These are phyloP conservation scores for Rhamphomyia laevipes DNA, from an alignment of 2,888 invertebrate genomes.

Conservation along the genomic window DNA sequence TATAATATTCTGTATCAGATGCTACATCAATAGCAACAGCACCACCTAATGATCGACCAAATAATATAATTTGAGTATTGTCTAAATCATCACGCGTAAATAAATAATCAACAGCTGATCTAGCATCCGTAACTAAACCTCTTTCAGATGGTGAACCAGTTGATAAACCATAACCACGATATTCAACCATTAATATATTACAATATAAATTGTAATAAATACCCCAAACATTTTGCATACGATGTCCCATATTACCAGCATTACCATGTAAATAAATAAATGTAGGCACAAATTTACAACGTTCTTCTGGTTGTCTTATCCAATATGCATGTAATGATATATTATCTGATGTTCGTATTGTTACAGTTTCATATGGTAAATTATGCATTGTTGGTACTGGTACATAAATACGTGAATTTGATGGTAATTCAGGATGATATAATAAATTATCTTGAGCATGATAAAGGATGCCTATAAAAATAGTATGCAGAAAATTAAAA, in stretches of 20 bases:
- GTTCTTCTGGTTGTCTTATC: slow-evolving; percentile 58
- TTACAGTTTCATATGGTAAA: slow-evolving; percentile 75
- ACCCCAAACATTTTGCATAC: slow-evolving; percentile 77
- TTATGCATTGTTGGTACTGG: slow-evolving; percentile 76
- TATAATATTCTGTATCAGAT: slow-evolving; percentile 59
- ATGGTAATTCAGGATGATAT: slow-evolving; percentile 82
- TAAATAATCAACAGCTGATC: slow-evolving; percentile 76
- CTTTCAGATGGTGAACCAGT: slow-evolving; percentile 78
- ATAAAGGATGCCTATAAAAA: slow-evolving; percentile 61
- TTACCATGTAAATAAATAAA: slow-evolving; percentile 90
- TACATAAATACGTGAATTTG: slow-evolving; percentile 78
- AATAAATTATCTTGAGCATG: slow-evolving; percentile 75
- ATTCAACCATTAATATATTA: slow-evolving; percentile 88
- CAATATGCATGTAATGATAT: slow-evolving; percentile 70
- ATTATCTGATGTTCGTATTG: slow-evolving; percentile 63
- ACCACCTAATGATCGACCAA: slow-evolving; percentile 79
- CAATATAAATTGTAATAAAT: slow-evolving; percentile 70
- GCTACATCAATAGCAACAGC: slow-evolving; percentile 85
- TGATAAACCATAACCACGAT: slow-evolving; percentile 87
- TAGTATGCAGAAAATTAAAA: neutral
- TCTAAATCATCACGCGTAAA: slow-evolving; percentile 72
- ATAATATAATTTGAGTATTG: slow-evolving; percentile 70
- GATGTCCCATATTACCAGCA: slow-evolving; percentile 94
- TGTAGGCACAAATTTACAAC: slow-evolving; percentile 62
- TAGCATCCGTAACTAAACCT: slow-evolving; percentile 79